These are phyloP conservation scores for Popillia japonica DNA, from an alignment of 1,140 invertebrate species.

Conservation along the genomic window DNA sequence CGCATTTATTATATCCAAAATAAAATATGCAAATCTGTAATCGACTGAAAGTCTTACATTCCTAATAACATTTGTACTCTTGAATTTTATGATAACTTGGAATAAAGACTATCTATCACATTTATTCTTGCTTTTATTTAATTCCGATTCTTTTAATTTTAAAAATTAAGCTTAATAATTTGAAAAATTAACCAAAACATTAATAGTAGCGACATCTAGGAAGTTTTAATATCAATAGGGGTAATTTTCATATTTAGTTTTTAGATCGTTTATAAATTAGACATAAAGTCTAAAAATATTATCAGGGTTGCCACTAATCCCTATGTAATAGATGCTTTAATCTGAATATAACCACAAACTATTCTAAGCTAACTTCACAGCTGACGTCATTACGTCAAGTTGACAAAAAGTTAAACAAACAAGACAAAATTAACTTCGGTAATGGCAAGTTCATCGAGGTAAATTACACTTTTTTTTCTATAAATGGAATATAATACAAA, in stretches of 20 bases:
- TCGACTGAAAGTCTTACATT: slow-evolving; percentile 24
- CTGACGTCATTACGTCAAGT: slow-evolving; percentile 7
- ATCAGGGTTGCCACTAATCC: not conserved
- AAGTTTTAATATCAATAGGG: too few relatives aligned
- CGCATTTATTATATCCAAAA: not conserved
- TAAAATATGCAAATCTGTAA: slow-evolving; percentile 3
- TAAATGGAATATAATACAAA: not conserved
- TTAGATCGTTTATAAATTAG: not conserved
- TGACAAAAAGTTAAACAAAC: slow-evolving; percentile 26
- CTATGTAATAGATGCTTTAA: too few relatives aligned
- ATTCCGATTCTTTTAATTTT: not conserved
- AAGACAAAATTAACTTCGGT: slow-evolving; percentile 23
- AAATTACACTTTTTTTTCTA: slow-evolving; percentile 36
- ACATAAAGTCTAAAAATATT: too few relatives aligned
- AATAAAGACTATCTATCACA: slow-evolving; percentile 8
- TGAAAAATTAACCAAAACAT: not conserved
- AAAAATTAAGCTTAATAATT: not conserved
- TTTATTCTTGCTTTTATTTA: not conserved
- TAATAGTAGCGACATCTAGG: not conserved
- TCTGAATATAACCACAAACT: too few relatives aligned
- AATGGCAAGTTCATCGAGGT: slow-evolving; percentile 47
- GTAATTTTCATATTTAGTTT: too few relatives aligned
- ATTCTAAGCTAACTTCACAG: not conserved
- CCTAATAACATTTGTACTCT: not conserved
- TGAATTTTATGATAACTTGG: not conserved